These are phyloP conservation scores for Cynodonichthys magdalenae DNA, from an alignment of 2,797 vertebrate species.

Conservation along the genomic window DNA sequence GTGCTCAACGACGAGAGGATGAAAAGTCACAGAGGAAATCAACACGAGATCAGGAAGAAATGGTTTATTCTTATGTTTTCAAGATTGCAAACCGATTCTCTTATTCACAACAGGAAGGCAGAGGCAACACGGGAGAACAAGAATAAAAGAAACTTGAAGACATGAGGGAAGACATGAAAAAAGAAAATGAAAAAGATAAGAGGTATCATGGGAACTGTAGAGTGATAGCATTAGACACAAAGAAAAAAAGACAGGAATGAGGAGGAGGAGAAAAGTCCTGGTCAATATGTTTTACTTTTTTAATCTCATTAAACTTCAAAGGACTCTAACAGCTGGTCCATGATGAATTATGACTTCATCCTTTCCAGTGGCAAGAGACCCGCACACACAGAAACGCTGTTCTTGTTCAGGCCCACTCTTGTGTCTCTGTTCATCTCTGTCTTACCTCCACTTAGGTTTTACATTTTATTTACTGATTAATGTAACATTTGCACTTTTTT, in stretches of 20 bases:
- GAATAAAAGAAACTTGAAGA: background rate
- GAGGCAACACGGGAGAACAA: constrained; percentile 1
- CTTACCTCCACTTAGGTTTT: background rate
- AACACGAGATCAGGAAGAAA: constrained; percentile 42
- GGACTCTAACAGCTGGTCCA: constrained; percentile 31
- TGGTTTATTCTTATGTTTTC: background rate
- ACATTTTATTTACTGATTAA: background rate
- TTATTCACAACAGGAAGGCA: constrained; percentile 12
- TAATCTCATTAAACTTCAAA: constrained; percentile 56
- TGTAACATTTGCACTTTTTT: background rate
- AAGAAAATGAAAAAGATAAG: constrained; percentile 5
- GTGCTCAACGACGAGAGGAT: background rate
- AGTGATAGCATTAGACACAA: background rate
- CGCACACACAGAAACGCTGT: background rate
- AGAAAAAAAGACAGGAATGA: background rate
- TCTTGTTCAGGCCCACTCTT: background rate
- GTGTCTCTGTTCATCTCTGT: background rate
- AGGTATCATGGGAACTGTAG: background rate
- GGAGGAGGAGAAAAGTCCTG: constrained; percentile 13
- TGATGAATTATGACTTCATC: constrained; percentile 42
- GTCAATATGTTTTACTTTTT: constrained; percentile 47
- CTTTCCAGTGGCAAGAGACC: background rate
- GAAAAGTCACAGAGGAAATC: constrained; percentile 31
- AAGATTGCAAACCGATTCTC: constrained; percentile 13
- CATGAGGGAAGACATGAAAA: background rate